phyloP scores from a whole-genome alignment of 2,888 invertebrate species.

The Cataglyphis rosenhaueri region DNA sequence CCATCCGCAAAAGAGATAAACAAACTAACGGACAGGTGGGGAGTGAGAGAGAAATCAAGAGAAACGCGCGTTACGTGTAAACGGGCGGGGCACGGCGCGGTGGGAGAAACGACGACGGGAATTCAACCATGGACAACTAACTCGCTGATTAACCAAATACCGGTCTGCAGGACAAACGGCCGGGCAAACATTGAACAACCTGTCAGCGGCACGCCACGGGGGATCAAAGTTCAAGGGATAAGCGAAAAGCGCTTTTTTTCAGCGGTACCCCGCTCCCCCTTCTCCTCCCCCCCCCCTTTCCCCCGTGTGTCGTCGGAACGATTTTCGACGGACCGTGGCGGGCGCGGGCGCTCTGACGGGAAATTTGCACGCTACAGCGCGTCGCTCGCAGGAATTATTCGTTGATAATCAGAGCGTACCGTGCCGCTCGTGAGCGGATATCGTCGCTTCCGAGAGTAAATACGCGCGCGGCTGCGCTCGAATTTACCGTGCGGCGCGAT shows the following conservation, averaged over 20 bases:
- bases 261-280: conserved; percentile 5
- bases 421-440: conserved; percentile 42
- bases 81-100: conserved; percentile 27
- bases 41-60: conserved; percentile 26
- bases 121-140: conserved; percentile 78
- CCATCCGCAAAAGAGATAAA: conserved; percentile 57
- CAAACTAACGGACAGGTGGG: conserved; percentile 56
- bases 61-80: conserved; percentile 39
- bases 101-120: conserved; percentile 66
- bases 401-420: conserved; percentile 57
- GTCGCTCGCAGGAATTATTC: conserved; percentile 58
- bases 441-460: conserved; percentile 53
- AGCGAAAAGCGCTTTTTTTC: conserved; percentile 70
- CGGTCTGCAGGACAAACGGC: conserved; percentile 76
- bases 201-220: conserved; percentile 74
- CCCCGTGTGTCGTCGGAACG: conserved; percentile 58
- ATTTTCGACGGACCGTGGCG: conserved; percentile 59
- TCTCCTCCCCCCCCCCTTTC: conserved; percentile 12
- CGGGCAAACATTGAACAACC: conserved; percentile 77
- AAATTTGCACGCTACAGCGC: conserved; percentile 52
- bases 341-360: conserved; percentile 40
- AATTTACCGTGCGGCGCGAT: conserved; percentile 39
- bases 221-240: conserved; percentile 77
- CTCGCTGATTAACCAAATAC: conserved; percentile 82
- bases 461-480: conserved; percentile 50